Base-by-base conservation (phyloP, 2,888 invertebrate species). In the Drosophila sordidula region DNA sequence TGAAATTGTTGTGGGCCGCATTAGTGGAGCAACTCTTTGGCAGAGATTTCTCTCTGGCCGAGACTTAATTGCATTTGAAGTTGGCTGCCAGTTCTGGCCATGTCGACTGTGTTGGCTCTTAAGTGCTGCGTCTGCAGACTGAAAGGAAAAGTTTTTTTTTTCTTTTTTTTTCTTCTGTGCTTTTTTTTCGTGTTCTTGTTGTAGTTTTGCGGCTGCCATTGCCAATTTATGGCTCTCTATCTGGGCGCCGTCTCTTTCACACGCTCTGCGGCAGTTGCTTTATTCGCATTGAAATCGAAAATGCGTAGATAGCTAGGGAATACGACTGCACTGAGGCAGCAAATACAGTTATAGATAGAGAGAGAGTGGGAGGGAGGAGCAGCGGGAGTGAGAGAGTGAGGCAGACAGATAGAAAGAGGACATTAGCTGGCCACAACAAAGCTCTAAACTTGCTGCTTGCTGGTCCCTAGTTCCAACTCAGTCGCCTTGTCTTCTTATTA, bases 51-150 rank as follows among this genome's bases (percentile, higher is more conserved):
- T 45, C 42, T 39, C 57, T 55, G 67, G 26, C 64, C 64, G 59
- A 71, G 65, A 78, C 82, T 87, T 84, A 86, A 86, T 86, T 86
- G 85, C 85, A 89, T 87, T 86, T 81, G 85, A 79, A 81, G 87
- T 70, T 76, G 74, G n/a, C 59, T 69, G 63, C 72, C 62, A 58
- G 56, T 61, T 55, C 55, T 50, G 62, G 56, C 38, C 47, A 34
- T 42, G 57, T 22, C 55, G 14, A 38, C 46, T 56, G 49, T 39
- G 49, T 51, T 57, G 70, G 78, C 44, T 74, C 79, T 73, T 85
- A 75, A 87, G 83, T 82, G 83, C 76, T 74, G 71, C 75, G 68
- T 73, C 74, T 67, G 63, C 52, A 47, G 54, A 49, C 70, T 46
- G 85, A 86, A 86, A 86, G 85, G 54, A 85, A 85, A 85, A 85